Evolutionary conservation across 1,140 invertebrate genomes (phyloP).

Genomic region (Halictus rubicundus): DNA sequence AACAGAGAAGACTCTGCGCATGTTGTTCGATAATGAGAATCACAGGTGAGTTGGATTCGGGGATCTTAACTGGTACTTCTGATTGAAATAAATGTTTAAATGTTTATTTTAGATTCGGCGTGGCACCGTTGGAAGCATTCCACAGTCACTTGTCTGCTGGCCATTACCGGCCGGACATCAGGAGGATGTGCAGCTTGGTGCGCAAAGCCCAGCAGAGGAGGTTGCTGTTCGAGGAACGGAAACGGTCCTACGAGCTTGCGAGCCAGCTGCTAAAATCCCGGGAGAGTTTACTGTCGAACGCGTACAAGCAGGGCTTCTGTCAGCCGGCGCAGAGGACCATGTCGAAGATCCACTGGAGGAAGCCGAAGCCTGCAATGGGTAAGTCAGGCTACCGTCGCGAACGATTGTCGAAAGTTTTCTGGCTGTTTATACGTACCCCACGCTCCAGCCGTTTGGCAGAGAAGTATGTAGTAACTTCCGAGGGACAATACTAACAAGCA

Average conservation of each 20-base stretch:
- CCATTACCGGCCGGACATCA: constrained; percentile 83
- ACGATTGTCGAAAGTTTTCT: constrained; percentile 70
- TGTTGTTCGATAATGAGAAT: constrained; percentile 83
- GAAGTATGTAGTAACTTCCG: constrained; percentile 58
- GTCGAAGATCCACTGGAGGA: constrained; percentile 77
- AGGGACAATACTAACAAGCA: constrained; percentile 56
- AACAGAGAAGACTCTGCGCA: constrained; percentile 82
- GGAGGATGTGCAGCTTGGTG: constrained; percentile 82
- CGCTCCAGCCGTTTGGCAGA: constrained; percentile 58
- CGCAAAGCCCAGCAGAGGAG: constrained; percentile 86
- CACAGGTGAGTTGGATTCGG: constrained; percentile 78
- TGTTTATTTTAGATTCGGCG: constrained; percentile 75
- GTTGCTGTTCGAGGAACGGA: constrained; percentile 83
- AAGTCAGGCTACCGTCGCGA: constrained; percentile 66
- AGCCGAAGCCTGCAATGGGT: constrained; percentile 77
- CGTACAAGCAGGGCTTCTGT: constrained; percentile 80
- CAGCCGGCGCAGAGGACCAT: constrained; percentile 81
- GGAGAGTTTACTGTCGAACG: constrained; percentile 83
- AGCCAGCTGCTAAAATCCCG: constrained; percentile 85
- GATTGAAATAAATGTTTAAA: constrained; percentile 51
- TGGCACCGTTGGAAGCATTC: constrained; percentile 79
- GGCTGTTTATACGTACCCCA: constrained; percentile 47
- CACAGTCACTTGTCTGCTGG: constrained; percentile 84
- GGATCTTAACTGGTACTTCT: neutral
- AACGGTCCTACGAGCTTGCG: constrained; percentile 82